Percentiles rank a stretch among this genome's conserved stretches.
phyloP scores from a whole-genome alignment of 2,888 invertebrate genomes.

The Ormyrus nitidulus region DNA sequence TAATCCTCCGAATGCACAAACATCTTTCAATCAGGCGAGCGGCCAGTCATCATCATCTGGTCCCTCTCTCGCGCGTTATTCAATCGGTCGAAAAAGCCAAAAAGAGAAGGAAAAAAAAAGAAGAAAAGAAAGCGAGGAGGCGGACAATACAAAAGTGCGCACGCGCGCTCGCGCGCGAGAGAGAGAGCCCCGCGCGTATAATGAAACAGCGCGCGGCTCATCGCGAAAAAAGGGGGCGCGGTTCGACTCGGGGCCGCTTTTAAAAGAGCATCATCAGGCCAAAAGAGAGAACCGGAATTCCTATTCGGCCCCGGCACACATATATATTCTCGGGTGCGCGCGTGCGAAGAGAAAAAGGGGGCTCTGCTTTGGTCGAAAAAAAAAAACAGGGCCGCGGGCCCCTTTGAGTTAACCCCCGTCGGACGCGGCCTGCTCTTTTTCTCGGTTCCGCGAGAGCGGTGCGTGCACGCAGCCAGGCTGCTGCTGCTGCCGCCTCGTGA shows the following conservation, averaged over 20 bases:
- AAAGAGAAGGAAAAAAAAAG: neutral
- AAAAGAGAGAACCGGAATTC: slow-evolving; percentile 40
- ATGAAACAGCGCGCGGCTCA: neutral
- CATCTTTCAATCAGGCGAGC: neutral
- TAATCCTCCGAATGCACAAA: no score
- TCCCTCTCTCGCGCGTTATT: neutral
- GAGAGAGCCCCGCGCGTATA: neutral
- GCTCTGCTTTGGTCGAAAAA: neutral
- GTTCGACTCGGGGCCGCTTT: neutral
- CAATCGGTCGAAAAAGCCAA: neutral
- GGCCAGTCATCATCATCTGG: neutral
- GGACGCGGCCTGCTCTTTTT: neutral
- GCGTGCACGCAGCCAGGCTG: neutral
- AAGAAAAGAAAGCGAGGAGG: neutral
- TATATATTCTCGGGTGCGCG: neutral
- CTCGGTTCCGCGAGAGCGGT: neutral
- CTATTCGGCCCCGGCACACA: neutral
- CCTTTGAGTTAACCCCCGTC: slow-evolving; percentile 16
- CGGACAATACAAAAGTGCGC: neutral
- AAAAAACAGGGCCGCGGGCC: neutral
- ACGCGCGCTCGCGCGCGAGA: neutral
- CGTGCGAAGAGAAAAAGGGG: slow-evolving; percentile 4
- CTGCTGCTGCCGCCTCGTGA: slow-evolving; percentile 27
- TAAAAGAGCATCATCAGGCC: slow-evolving; percentile 26
- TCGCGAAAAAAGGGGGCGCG: no score